Evolutionary conservation across 2,888 invertebrate species (phyloP).

Genomic region (Acanthococcus lagerstroemiae): DNA sequence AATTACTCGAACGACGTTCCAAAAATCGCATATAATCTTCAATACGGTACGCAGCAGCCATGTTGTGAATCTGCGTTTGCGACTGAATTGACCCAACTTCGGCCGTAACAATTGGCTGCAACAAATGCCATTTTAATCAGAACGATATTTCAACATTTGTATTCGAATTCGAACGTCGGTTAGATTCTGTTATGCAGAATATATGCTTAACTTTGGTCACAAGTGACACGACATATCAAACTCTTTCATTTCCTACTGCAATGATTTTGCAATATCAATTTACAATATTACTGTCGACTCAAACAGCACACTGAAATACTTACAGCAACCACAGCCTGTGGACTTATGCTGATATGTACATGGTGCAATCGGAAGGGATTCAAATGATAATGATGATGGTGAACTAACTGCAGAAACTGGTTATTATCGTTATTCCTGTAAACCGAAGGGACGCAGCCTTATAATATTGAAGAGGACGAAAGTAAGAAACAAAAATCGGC

Average conservation of each 20-base stretch:
- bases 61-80: conserved; percentile 35
- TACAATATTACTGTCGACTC: too few species aligned
- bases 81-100: conserved; percentile 39
- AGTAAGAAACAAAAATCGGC: too few species aligned
- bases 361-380: conserved; percentile 44
- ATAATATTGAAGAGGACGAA: not conserved
- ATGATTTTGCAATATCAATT: too few species aligned
- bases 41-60: conserved; percentile 41
- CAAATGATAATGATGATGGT: conserved; percentile 60
- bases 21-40: conserved; percentile 55
- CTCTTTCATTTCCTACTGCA: too few species aligned
- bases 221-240: too few species aligned
- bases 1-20: conserved; percentile 49
- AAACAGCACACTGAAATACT: too few species aligned
- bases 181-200: too few species aligned
- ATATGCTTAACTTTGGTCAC: too few species aligned
- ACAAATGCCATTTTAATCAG: too few species aligned
- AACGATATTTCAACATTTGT: too few species aligned
- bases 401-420: conserved; percentile 55
- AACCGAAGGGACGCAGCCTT: not conserved
- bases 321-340: conserved; percentile 39
- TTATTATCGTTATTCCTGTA: conserved; percentile 45
- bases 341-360: conserved; percentile 50
- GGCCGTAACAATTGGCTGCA: conserved; percentile 32
- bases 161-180: too few species aligned